Evolutionary conservation across 2,113 vertebrate species (phyloP).

Genomic region (Perca schrenkii): DNA sequence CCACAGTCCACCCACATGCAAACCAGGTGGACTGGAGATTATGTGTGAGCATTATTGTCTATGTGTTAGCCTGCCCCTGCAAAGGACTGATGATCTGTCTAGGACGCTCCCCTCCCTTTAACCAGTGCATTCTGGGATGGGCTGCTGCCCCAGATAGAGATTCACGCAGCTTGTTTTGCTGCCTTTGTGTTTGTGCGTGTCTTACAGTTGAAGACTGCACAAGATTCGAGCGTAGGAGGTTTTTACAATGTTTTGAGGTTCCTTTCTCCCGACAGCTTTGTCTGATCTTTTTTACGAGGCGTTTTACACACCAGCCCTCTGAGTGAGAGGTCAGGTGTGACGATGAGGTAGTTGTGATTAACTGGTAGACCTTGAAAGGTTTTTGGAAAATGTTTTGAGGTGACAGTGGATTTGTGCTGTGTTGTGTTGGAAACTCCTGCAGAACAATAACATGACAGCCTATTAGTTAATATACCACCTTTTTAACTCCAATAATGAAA

Average conservation of each 20-base stretch:
- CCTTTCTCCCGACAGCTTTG: slow-evolving; percentile 32
- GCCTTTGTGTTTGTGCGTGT: slow-evolving; percentile 29
- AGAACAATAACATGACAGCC: slow-evolving; percentile 4
- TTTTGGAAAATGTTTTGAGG: slow-evolving; percentile 19
- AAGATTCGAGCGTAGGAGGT: slow-evolving; percentile 44
- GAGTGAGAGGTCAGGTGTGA: slow-evolving; percentile 56
- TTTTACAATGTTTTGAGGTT: slow-evolving; percentile 51
- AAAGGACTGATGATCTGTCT: slow-evolving; percentile 63
- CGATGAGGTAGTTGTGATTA: slow-evolving; percentile 49
- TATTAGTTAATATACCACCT: neutral
- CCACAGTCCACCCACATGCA: slow-evolving; percentile 65
- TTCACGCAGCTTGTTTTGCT: slow-evolving; percentile 16
- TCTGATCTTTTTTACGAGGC: slow-evolving; percentile 70
- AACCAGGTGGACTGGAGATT: slow-evolving; percentile 66
- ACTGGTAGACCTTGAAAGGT: slow-evolving; percentile 36
- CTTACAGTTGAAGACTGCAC: slow-evolving; percentile 30
- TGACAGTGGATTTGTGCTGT: neutral
- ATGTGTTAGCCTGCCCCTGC: slow-evolving; percentile 18
- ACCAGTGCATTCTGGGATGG: slow-evolving; percentile 47
- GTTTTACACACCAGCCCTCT: slow-evolving; percentile 55
- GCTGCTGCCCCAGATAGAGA: slow-evolving; percentile 28
- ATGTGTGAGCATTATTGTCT: slow-evolving; percentile 37
- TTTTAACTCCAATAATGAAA: neutral
- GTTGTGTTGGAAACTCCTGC: slow-evolving; percentile 1
- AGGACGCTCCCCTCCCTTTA: slow-evolving; percentile 37